phyloP scores from a whole-genome alignment of 2,797 vertebrate genomes.

The Labeo calbasu region DNA sequence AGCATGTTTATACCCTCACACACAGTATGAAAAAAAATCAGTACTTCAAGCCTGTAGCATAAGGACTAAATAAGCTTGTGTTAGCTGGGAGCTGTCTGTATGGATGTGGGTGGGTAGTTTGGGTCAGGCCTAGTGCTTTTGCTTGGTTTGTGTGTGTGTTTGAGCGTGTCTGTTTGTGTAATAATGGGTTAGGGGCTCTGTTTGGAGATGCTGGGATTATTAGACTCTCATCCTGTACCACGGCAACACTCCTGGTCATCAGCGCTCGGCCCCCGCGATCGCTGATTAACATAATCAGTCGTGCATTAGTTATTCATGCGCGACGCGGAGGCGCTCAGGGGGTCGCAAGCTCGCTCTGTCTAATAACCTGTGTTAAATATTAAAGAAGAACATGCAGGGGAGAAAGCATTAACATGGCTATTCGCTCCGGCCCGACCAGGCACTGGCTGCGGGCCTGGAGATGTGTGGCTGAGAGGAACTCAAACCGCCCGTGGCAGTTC shows the following conservation, averaged over 20 bases:
- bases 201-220: conserved; percentile 77
- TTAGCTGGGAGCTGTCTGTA: conserved; percentile 9
- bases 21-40: conserved; percentile 52
- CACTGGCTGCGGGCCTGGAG: conserved; percentile 64
- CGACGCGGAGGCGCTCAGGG: conserved; percentile 78
- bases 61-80: conserved; percentile 72
- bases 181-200: conserved; percentile 75
- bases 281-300: conserved; percentile 85
- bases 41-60: conserved; percentile 71
- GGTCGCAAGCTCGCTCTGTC: conserved; percentile 82
- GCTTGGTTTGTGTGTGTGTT: conserved; percentile 54
- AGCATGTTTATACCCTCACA: conserved; percentile 70
- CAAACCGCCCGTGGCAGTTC: conserved; percentile 36
- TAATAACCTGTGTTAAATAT: conserved; percentile 88
- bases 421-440: conserved; percentile 64
- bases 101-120: conserved; percentile 43
- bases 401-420: conserved; percentile 79
- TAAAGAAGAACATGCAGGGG: conserved; percentile 80
- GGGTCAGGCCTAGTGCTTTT: conserved; percentile 62
- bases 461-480: conserved; percentile 27
- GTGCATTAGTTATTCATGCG: conserved; percentile 84
- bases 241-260: conserved; percentile 75
- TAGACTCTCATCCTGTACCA: conserved; percentile 74
- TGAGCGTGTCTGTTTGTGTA: conserved; percentile 55
- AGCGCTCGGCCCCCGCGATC: conserved; percentile 65